Evolutionary conservation across 2,113 vertebrate species (phyloP).

Genomic region (Chamaea fasciata): DNA sequence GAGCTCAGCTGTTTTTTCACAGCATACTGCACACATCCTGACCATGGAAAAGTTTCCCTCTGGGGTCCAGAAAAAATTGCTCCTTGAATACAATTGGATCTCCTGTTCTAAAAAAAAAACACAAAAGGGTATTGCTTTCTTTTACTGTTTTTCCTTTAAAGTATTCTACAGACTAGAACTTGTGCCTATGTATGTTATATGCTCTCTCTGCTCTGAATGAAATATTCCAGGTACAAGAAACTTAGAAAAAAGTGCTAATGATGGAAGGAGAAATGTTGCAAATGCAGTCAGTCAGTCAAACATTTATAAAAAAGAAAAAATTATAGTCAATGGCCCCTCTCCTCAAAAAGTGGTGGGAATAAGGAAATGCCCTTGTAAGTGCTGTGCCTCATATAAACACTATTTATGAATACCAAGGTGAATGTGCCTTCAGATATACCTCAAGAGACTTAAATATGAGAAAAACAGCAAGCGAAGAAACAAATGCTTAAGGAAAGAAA

Average conservation of each 20-base stretch:
- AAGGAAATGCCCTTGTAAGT: neutral
- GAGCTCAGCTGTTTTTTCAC: neutral
- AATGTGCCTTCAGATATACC: neutral
- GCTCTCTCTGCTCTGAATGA: neutral
- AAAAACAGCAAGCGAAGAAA: constrained; percentile 23
- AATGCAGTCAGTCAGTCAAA: neutral
- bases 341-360: neutral
- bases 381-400: neutral
- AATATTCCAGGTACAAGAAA: neutral
- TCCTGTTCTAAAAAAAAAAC: neutral
- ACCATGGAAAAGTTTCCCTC: neutral
- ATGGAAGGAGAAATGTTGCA: neutral
- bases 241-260: neutral
- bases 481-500: neutral
- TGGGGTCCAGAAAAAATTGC: neutral
- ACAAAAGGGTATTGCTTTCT: neutral
- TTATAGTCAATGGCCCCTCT: neutral
- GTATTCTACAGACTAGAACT: neutral
- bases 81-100: neutral
- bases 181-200: neutral
- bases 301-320: neutral
- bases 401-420: neutral
- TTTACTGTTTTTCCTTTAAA: neutral
- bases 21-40: neutral
- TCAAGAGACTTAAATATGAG: constrained; percentile 17